phyloP scores from a whole-genome alignment of 2,797 vertebrate genomes.

The Glyptemys insculpta region DNA sequence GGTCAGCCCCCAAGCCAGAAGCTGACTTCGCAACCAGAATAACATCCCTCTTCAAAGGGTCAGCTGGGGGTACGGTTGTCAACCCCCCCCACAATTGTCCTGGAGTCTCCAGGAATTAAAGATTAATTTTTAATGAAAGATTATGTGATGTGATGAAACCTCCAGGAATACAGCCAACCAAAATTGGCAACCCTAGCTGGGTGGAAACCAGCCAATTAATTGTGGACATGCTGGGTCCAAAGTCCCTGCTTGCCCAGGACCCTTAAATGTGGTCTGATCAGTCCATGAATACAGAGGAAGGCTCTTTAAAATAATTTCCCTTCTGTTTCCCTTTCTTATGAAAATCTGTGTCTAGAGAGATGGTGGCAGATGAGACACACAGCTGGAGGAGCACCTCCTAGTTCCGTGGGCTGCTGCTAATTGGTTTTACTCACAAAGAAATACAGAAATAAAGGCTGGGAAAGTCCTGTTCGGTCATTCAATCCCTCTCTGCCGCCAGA shows the following conservation, averaged over 20 bases:
- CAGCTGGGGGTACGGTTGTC: rapidly evolving
- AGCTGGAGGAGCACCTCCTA: not conserved
- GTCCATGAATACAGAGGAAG: not conserved
- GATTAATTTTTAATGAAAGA: no score
- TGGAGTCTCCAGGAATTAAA: no score
- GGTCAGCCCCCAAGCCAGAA: not conserved
- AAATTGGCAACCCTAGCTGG: no score
- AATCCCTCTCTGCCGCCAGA: not conserved
- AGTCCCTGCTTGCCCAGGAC: not conserved
- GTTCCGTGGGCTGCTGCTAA: not conserved
- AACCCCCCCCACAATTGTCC: not conserved
- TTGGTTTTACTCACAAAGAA: not conserved
- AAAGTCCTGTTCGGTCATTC: not conserved
- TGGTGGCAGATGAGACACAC: not conserved
- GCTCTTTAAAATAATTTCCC: not conserved
- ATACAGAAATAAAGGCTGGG: not conserved
- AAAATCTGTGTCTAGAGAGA: not conserved
- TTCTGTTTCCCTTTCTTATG: not conserved
- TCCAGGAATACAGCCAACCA: not conserved
- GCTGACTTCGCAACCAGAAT: not conserved
- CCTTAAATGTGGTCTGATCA: not conserved
- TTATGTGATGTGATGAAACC: no score
- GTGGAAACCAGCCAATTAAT: rapidly evolving
- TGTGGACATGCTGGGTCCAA: not conserved
- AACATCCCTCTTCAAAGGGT: not conserved